Conservation (phyloP, 2,888 invertebrate genomes). For the Hirtodrosophila histrioides region DNA sequence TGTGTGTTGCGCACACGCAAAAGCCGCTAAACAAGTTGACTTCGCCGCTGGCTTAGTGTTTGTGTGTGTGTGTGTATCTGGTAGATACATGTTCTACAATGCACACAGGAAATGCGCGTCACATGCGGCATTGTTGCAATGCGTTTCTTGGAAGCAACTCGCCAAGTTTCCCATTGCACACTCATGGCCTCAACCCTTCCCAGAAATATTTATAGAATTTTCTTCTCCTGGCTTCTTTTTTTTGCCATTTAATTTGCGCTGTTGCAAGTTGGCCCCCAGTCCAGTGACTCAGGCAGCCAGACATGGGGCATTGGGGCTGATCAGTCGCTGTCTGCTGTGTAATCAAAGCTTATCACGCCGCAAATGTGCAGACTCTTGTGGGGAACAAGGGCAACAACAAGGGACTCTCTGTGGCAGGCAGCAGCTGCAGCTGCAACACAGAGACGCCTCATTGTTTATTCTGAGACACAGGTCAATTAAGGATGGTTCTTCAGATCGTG, state of each 20-base stretch:
- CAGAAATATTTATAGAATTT: conserved; percentile 59
- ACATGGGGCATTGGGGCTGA: conserved; percentile 31
- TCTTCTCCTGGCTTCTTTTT: conserved; percentile 12
- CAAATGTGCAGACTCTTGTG: conserved; percentile 25
- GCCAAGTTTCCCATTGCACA: conserved; percentile 53
- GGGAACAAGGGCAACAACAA: conserved; percentile 11
- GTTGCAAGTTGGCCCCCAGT: neutral
- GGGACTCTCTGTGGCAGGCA: conserved; percentile 1
- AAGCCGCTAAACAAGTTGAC: conserved; percentile 59
- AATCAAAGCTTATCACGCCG: conserved; percentile 62
- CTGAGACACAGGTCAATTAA: conserved; percentile 48
- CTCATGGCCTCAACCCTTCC: conserved; percentile 6
- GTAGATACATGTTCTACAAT: conserved; percentile 35
- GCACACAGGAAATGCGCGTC: conserved; percentile 60
- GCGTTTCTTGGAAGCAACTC: conserved; percentile 51
- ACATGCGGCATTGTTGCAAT: conserved; percentile 45
- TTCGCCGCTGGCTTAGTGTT: neutral
- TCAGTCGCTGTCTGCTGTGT: conserved; percentile 50
- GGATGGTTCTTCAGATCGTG: conserved; percentile 52
- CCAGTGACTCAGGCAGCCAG: neutral
- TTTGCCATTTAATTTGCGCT: conserved; percentile 34
- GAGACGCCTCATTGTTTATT: conserved; percentile 56
- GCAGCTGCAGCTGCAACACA: conserved; percentile 10
- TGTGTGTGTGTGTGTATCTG: conserved; percentile 38
- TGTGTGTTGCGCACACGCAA: conserved; percentile 63